Evolutionary conservation across 1,140 invertebrate genomes (phyloP).

Genomic region (Drosophila quadrilineata): DNA sequence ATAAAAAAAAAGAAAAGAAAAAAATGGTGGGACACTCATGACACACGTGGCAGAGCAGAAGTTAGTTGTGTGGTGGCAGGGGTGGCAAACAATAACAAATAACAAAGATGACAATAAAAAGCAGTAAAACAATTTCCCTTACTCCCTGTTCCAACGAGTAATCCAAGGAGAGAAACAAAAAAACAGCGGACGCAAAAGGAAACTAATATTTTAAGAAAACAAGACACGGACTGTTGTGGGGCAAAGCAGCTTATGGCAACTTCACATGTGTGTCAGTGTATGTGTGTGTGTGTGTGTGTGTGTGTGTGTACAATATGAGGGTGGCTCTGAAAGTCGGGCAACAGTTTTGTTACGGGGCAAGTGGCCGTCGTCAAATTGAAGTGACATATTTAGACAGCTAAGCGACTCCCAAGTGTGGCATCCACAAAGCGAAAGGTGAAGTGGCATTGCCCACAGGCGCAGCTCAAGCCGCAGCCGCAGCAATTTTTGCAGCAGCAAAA

Average conservation of each 20-base stretch:
- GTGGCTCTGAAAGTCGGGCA: constrained; percentile 41
- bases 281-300: constrained; percentile 34
- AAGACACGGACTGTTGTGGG: constrained; percentile 35
- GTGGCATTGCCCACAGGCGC: constrained; percentile 39
- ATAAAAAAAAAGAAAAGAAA: not conserved
- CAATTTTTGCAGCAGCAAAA: constrained; percentile 59
- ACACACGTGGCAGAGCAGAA: not conserved
- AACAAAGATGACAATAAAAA: constrained; percentile 79
- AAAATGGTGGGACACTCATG: constrained; percentile 10
- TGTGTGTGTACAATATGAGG: constrained; percentile 6
- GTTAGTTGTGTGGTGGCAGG: too few relatives aligned
- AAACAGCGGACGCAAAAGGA: constrained; percentile 45
- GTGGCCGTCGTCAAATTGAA: constrained; percentile 78
- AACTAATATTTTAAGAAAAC: constrained; percentile 80
- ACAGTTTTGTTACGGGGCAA: constrained; percentile 62
- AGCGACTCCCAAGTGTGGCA: constrained; percentile 69
- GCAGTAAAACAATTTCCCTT: constrained; percentile 73
- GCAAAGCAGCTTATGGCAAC: constrained; percentile 11
- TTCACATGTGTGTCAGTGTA: constrained; percentile 40
- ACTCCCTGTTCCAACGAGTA: not conserved
- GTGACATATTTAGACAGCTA: constrained; percentile 80
- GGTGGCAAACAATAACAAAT: constrained; percentile 32
- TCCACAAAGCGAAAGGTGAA: constrained; percentile 56
- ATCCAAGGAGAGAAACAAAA: constrained; percentile 27
- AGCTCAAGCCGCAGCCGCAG: constrained; percentile 22